phyloP scores from a whole-genome alignment of 2,113 vertebrate genomes.

The Trematomus loennbergii region DNA sequence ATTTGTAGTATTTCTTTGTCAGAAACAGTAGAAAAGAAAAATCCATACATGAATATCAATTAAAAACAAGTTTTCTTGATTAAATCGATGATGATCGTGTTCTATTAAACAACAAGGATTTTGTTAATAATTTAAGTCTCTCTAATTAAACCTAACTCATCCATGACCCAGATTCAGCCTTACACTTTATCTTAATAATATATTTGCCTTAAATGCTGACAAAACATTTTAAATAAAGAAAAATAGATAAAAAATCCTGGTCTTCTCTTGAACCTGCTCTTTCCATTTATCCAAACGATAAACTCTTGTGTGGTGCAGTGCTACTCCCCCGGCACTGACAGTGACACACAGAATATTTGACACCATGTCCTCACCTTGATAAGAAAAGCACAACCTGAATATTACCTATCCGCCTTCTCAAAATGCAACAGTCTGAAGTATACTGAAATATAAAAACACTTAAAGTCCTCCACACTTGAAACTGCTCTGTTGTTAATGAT shows the following conservation, averaged over 20 bases:
- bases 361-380: background rate
- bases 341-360: background rate
- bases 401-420: background rate
- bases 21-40: background rate
- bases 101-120: background rate
- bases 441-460: background rate
- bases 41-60: background rate
- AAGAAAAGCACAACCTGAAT: background rate
- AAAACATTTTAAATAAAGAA: background rate
- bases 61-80: background rate
- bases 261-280: background rate
- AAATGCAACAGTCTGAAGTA: background rate
- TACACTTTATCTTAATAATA: background rate
- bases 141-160: background rate
- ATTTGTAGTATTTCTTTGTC: background rate
- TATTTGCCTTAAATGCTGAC: constrained; percentile 1
- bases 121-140: background rate
- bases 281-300: background rate
- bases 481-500: no score
- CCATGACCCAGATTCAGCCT: background rate
- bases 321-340: constrained; percentile 1
- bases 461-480: background rate
- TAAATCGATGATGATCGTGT: no score
- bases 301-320: background rate
- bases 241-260: background rate